Percentiles rank a stretch among this genome's conserved stretches.
Conservation (phyloP, 1,140 invertebrate species). For the Papilio polytes region DNA sequence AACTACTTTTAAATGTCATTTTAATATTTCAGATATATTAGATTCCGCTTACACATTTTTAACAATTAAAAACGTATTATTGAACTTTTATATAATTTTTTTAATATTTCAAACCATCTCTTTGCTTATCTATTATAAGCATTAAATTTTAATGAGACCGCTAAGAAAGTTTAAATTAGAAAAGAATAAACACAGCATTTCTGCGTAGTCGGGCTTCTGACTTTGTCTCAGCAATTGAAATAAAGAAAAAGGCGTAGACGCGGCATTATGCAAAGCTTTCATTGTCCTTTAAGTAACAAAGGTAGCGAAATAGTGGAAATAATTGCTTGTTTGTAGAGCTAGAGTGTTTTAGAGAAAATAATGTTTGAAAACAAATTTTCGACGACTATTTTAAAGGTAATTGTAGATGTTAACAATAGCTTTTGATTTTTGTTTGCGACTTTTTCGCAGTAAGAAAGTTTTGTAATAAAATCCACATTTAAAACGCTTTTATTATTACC, state of each 20-base stretch:
- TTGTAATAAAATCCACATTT: neutral
- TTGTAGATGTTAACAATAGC: neutral
- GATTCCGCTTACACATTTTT: too few relatives aligned
- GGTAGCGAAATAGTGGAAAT: slow-evolving; percentile 6
- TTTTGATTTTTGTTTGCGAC: neutral
- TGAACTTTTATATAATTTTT: too few relatives aligned
- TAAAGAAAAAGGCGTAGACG: slow-evolving; percentile 9
- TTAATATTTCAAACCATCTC: too few relatives aligned
- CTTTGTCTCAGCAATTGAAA: neutral
- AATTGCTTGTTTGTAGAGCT: neutral
- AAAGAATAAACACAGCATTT: slow-evolving; percentile 6
- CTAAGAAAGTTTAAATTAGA: neutral
- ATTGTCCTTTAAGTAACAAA: slow-evolving; percentile 35
- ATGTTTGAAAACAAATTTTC: neutral
- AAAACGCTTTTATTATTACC: too few relatives aligned
- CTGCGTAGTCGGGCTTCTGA: neutral
- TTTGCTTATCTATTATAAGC: neutral
- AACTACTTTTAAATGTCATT: too few relatives aligned
- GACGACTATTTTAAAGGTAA: neutral
- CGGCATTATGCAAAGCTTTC: slow-evolving; percentile 29
- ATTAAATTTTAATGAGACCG: neutral
- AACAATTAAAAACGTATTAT: too few relatives aligned
- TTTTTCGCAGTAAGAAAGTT: neutral
- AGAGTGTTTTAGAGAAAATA: slow-evolving; percentile 4
- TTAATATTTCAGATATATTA: too few relatives aligned